Percentiles rank a stretch among this genome's conserved stretches.
phyloP scores from a whole-genome alignment of 2,113 vertebrate species.

The Panurus biarmicus region DNA sequence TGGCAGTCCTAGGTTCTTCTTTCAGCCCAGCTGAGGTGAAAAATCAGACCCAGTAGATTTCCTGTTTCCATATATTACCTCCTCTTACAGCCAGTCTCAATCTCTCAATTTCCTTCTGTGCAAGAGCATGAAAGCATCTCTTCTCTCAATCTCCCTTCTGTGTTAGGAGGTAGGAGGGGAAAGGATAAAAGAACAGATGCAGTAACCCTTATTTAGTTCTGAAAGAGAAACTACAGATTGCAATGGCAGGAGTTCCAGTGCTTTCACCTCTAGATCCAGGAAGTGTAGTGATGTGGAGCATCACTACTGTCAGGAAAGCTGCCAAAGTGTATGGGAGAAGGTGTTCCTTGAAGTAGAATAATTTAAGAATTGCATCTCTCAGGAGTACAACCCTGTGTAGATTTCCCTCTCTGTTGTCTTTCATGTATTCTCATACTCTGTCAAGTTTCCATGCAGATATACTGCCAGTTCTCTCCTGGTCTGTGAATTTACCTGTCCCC shows the following conservation, averaged over 20 bases:
- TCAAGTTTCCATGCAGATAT: background rate
- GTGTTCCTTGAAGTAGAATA: slow-evolving; percentile 28
- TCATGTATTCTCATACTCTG: background rate
- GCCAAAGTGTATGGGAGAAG: slow-evolving; percentile 22
- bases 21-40: slow-evolving; percentile 36
- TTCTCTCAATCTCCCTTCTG: background rate
- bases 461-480: background rate
- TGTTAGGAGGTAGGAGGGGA: background rate
- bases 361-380: background rate
- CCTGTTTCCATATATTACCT: slow-evolving; percentile 8
- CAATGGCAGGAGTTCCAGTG: slow-evolving; percentile 16
- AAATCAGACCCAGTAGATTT: slow-evolving; percentile 9
- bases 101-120: background rate
- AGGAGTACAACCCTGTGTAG: background rate
- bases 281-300: slow-evolving; percentile 12
- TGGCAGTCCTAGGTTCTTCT: background rate
- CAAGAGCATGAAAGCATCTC: background rate
- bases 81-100: background rate
- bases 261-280: slow-evolving; percentile 39
- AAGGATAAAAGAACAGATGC: slow-evolving; percentile 47
- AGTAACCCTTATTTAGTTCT: slow-evolving; percentile 47
- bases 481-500: background rate
- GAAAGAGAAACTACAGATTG: slow-evolving; percentile 47
- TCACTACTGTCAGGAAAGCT: slow-evolving; percentile 15
- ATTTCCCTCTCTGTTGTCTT: background rate